These are phyloP conservation scores for Oreochromis aureus DNA, from an alignment of 2,113 vertebrate species.

Conservation along the genomic window DNA sequence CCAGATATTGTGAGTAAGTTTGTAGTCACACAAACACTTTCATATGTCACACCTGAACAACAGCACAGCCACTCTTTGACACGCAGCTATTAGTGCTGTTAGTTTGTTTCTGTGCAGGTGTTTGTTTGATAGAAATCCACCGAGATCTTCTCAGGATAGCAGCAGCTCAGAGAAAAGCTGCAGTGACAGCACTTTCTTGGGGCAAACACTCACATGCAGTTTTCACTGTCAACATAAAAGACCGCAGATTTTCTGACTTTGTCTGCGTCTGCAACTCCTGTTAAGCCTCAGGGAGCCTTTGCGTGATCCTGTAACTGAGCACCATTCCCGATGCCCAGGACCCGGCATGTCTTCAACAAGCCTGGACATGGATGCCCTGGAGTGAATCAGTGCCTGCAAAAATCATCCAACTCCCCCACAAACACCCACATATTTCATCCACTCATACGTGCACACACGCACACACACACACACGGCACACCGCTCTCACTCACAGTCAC, in stretches of 20 bases:
- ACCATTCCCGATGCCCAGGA: slow-evolving; percentile 26
- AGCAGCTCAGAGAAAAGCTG: not conserved
- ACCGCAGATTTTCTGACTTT: slow-evolving; percentile 27
- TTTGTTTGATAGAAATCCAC: not conserved
- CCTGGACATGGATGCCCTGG: slow-evolving; percentile 60
- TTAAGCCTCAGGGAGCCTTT: slow-evolving; percentile 43
- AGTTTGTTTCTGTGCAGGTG: not conserved
- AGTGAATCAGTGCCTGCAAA: slow-evolving; percentile 52
- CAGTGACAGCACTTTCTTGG: slow-evolving; percentile 41
- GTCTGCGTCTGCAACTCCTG: slow-evolving; percentile 54
- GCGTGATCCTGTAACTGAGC: slow-evolving; percentile 48
- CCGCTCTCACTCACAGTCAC: slow-evolving; percentile 14
- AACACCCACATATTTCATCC: slow-evolving; percentile 47
- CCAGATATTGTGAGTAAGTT: slow-evolving; percentile 21
- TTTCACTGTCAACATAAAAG: slow-evolving; percentile 47
- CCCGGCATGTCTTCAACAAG: slow-evolving; percentile 55
- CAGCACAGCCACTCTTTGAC: not conserved
- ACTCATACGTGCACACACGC: not conserved
- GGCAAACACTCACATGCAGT: slow-evolving; percentile 30
- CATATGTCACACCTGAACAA: not conserved
- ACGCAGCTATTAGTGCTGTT: not conserved
- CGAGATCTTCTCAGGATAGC: not conserved
- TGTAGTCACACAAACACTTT: not conserved
- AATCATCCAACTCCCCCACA: slow-evolving; percentile 52
- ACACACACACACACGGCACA: not conserved